phyloP scores from a whole-genome alignment of 2,888 invertebrate species.

The Nysson spinosus region DNA sequence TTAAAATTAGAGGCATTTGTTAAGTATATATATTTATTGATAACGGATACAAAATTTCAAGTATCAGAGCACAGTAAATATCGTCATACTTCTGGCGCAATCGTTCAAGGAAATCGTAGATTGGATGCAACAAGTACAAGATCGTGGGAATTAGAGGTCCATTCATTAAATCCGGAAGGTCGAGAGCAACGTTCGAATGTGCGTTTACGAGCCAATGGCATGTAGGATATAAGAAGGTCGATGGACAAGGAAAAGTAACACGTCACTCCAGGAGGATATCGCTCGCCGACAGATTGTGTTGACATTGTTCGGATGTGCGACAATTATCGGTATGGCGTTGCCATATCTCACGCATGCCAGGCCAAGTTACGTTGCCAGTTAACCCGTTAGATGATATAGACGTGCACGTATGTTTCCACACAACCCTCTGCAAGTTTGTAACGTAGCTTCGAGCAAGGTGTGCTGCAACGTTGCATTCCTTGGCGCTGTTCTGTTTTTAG shows the following conservation, averaged over 20 bases:
- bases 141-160: no score
- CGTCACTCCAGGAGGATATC: slow-evolving; percentile 57
- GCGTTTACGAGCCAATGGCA: not conserved
- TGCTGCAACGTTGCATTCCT: slow-evolving; percentile 73
- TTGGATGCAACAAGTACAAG: no score
- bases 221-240: not conserved
- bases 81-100: no score
- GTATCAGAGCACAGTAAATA: no score
- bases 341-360: slow-evolving; percentile 71
- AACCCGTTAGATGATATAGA: slow-evolving; percentile 3
- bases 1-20: no score
- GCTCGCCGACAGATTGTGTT: slow-evolving; percentile 58
- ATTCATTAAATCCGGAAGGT: no score
- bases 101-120: no score
- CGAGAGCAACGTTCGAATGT: no score
- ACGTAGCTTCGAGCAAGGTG: slow-evolving; percentile 64
- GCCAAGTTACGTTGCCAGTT: slow-evolving; percentile 24
- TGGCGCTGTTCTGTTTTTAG: slow-evolving; percentile 74
- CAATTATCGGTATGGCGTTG: slow-evolving; percentile 71
- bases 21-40: no score
- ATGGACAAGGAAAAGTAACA: slow-evolving; percentile 55
- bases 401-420: slow-evolving; percentile 29
- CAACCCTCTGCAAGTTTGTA: slow-evolving; percentile 33
- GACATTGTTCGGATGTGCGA: slow-evolving; percentile 71
- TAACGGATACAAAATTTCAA: no score